Evolutionary conservation across 2,888 invertebrate species (phyloP).

Genomic region (Eucera pruinosa): DNA sequence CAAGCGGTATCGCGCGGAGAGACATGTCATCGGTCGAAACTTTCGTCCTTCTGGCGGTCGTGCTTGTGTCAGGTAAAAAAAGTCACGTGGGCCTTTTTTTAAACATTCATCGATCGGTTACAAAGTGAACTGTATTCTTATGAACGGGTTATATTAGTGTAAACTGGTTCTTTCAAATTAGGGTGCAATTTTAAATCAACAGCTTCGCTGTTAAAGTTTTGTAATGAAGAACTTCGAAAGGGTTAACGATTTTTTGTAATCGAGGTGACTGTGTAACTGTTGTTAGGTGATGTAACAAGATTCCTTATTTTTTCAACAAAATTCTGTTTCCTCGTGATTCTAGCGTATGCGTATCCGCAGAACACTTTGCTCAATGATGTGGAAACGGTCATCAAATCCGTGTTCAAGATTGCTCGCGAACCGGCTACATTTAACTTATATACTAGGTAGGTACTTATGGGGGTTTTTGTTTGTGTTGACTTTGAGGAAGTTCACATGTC

Average conservation of each 20-base stretch:
- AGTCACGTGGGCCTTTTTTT: conserved; percentile 18
- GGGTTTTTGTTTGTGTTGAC: background rate
- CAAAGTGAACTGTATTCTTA: background rate
- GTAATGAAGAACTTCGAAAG: background rate
- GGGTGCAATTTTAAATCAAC: background rate
- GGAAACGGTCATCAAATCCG: conserved; percentile 70
- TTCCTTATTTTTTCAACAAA: background rate
- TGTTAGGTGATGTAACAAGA: background rate
- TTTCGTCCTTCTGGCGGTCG: conserved; percentile 63
- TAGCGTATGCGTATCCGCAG: conserved; percentile 71
- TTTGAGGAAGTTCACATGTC: background rate
- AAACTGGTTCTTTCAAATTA: conserved; percentile 1
- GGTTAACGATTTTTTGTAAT: background rate
- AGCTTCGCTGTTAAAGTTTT: background rate
- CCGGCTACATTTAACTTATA: conserved; percentile 78
- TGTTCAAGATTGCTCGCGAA: conserved; percentile 69
- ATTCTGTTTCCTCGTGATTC: conserved; percentile 49
- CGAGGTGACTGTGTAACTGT: background rate
- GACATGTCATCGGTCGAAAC: conserved; percentile 69
- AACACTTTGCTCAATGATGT: conserved; percentile 75
- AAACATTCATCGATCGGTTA: background rate
- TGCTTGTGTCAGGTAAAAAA: conserved; percentile 69
- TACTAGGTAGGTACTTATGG: conserved; percentile 71
- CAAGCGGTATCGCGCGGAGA: conserved; percentile 62
- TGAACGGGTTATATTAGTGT: background rate